These are phyloP conservation scores for Brachyrhaphis roseni DNA, from an alignment of 2,797 vertebrate species.

Conservation along the genomic window DNA sequence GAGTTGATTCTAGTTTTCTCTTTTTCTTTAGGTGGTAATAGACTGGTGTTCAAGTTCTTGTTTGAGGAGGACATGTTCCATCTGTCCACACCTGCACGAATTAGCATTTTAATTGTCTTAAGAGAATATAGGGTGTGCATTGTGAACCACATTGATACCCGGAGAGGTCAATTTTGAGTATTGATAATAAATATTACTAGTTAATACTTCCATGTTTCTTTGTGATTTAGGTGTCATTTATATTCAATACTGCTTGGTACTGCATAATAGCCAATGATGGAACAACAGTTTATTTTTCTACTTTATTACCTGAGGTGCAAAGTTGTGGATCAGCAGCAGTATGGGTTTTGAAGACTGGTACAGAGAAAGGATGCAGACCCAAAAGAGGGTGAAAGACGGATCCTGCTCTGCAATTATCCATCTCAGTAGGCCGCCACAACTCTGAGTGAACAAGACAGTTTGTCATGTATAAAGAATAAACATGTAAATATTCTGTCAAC, in stretches of 20 bases:
- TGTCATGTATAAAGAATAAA: slow-evolving; percentile 22
- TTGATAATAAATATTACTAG: not conserved
- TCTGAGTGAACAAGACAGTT: slow-evolving; percentile 76
- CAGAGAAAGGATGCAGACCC: slow-evolving; percentile 88
- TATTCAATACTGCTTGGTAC: not conserved
- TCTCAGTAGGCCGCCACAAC: slow-evolving; percentile 88
- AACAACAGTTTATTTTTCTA: not conserved
- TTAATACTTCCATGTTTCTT: not conserved
- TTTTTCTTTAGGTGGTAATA: slow-evolving; percentile 70
- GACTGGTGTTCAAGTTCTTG: slow-evolving; percentile 77
- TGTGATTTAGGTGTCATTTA: slow-evolving; percentile 1
- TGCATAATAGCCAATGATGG: not conserved
- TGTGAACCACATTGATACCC: not conserved
- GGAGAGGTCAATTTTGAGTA: not conserved
- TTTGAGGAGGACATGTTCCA: slow-evolving; percentile 78
- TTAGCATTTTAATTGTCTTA: slow-evolving; percentile 35
- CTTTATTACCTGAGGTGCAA: slow-evolving; percentile 81
- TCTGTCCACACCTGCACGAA: slow-evolving; percentile 84
- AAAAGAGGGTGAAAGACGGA: slow-evolving; percentile 89
- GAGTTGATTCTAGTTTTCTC: slow-evolving; percentile 76
- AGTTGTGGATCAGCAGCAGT: slow-evolving; percentile 83
- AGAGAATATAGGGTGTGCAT: slow-evolving; percentile 21
- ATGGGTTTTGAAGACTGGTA: slow-evolving; percentile 83
- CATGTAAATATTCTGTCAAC: slow-evolving; percentile 13
- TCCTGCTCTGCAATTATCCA: slow-evolving; percentile 79